Conservation (phyloP, 2,888 invertebrate species). For the Frankliniella fusca region DNA sequence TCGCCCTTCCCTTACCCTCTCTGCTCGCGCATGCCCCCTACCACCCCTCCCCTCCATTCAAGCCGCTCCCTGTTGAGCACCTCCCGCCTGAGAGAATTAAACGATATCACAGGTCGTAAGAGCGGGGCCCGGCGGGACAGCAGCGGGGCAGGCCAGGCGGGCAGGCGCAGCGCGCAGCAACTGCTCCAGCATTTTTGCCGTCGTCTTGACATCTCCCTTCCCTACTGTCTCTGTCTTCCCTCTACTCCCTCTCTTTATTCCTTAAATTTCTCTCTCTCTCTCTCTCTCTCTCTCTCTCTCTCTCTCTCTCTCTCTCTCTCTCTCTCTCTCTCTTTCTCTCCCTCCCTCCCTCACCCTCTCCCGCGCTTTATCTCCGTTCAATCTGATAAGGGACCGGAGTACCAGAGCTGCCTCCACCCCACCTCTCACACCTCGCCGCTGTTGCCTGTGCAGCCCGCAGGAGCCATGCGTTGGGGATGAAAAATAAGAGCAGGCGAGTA, state of each 20-base stretch:
- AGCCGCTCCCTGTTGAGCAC: too few relatives aligned
- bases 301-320: too few relatives aligned
- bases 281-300: too few relatives aligned
- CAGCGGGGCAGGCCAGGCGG: neutral
- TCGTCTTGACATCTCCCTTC: neutral
- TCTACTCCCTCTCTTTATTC: too few relatives aligned
- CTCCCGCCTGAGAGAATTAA: slow-evolving; percentile 3
- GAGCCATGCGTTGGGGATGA: neutral
- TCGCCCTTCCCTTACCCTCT: neutral
- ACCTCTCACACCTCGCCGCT: too few relatives aligned
- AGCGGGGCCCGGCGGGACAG: neutral
- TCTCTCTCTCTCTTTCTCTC: too few relatives aligned
- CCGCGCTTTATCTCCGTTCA: neutral
- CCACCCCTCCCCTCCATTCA: neutral
- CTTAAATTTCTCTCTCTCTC: too few relatives aligned
- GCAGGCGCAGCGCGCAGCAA: neutral
- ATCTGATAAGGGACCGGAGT: neutral
- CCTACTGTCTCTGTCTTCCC: too few relatives aligned
- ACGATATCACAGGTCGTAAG: slow-evolving; percentile 9
- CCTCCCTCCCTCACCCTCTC: too few relatives aligned
- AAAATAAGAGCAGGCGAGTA: neutral
- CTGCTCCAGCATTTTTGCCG: neutral
- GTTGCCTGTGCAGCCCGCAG: too few relatives aligned
- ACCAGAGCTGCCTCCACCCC: too few relatives aligned
- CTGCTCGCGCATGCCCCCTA: neutral